Evolutionary conservation across 2,113 vertebrate species (phyloP), one percentile per base, ranked within the genome.

Genomic region (Chlamydotis undulata): DNA sequence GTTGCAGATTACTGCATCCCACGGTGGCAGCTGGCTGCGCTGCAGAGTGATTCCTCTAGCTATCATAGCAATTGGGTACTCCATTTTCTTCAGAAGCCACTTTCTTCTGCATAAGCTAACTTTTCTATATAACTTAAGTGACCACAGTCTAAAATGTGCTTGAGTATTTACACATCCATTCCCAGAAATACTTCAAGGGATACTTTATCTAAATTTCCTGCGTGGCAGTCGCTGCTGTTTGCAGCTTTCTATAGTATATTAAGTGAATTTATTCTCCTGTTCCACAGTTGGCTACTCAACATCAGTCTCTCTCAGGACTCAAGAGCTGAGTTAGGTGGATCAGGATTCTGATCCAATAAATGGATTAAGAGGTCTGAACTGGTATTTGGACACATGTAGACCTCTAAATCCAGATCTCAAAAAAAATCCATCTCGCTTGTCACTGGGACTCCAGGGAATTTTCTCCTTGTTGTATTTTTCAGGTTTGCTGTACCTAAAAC

Each of bases 11-110:
- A 23, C 29, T 80, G 83, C 67, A 19, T 39, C 1, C 0, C 53
- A 35, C 0, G 0, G 49, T 4, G 6, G 29, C 33, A 37, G 9
- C 18, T 1, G 0, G 22, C 37, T 78, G 52, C 21, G 12, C 47
- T 73, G 56, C 4, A 12, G 28, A 16, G 24, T 67, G 60, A 59
- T 77, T 55, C n/a, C 74, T 68, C 19, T n/a, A 37, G 41, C 52
- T n/a, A 3, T 41, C 78, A 25, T 29, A 37, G 53, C n/a, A 9
- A 26, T 19, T 23, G 50, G 47, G 41, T 24, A 37, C 21, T 67
- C 31, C 3, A 23, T 76, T 94, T 78, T 68, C 63, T 67, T 56
- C 70, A 82, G 43, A 61, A 82, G 24, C 33, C 14, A 52, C 19
- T 77, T 53, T 76, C 21, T 87, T 69, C 56, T 81, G 43, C 41